Base-by-base conservation (phyloP, 1,140 invertebrate species). In the Cardiocondyla obscurior region DNA sequence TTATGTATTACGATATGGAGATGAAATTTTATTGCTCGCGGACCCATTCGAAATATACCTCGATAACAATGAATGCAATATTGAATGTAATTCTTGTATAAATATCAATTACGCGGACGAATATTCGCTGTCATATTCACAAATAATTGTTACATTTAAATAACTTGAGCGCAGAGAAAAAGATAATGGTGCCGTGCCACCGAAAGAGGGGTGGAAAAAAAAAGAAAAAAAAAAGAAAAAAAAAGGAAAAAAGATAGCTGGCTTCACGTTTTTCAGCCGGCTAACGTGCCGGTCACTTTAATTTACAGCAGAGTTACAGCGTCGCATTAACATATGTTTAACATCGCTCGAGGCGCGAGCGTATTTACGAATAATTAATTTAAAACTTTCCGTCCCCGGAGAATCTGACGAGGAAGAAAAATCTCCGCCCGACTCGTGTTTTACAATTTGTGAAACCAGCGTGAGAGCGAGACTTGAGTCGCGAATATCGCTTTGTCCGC, bases 11-110 rank as follows among this genome's bases (percentile, higher is more conserved):
- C 14, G 44, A 76, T 62, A 39, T 3, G 25, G n/a, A 69, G 69
- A 69, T 42, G 60, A 55, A 53, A 53, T 55, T 69, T 79, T 22
- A 69, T 69, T 53, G 36, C 70, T 76, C 1, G 44, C n/a, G 14
- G 12, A 65, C n/a, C 5, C 51, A 65, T 22, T 36, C 44, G 16
- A 51, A 7, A 65, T 1, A 25, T 25, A 79, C 10, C 7, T 53
- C 60, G 14, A 67, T 77, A 67, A 77, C 39, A 51, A 53, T 39
- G 30, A 67, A 77, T n/a, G 19, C 16, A 14, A 30, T 53, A 51
- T 53, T n/a, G 8, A 39, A 19, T 79, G 6, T 69, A 79, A 53
- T 79, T 39, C 22, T 49, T 30, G 49, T 53, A 2, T 42, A 69
- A 69, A 69, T 69, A 69, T 79, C n/a, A n/a, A 42, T 79, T 42